A percentile compares a stretch with the other conserved stretches of the same genome.
These are phyloP conservation scores for Lutraria rhynchaena DNA, from an alignment of 1,140 invertebrate species.

Conservation along the genomic window DNA sequence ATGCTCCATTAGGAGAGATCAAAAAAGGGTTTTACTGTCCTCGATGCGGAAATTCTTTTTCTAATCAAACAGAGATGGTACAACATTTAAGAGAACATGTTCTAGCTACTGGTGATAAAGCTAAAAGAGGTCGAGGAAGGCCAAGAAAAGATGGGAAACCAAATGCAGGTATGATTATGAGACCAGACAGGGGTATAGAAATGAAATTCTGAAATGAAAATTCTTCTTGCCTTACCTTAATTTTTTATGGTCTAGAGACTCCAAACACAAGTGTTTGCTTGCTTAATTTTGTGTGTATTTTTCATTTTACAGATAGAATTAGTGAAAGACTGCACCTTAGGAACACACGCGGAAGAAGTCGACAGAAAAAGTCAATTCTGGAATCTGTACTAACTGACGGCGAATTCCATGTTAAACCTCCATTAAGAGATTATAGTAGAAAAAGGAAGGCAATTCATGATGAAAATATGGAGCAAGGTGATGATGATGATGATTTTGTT, in stretches of 20 bases:
- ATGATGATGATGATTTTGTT: slow-evolving; percentile 50
- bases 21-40: slow-evolving; percentile 62
- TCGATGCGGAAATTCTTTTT: slow-evolving; percentile 65
- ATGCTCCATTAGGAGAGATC: slow-evolving; percentile 6
- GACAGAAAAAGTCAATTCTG: slow-evolving; percentile 35
- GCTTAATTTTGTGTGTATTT: too few species aligned
- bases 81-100: slow-evolving; percentile 72
- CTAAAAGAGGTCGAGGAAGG: slow-evolving; percentile 2
- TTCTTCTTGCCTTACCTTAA: too few species aligned
- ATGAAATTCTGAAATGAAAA: too few species aligned
- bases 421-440: slow-evolving; percentile 13
- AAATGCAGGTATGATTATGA: too few species aligned
- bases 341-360: slow-evolving; percentile 40
- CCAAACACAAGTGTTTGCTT: too few species aligned
- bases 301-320: too few species aligned
- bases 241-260: too few species aligned
- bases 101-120: not conserved
- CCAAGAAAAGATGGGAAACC: slow-evolving; percentile 25
- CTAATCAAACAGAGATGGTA: slow-evolving; percentile 64
- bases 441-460: slow-evolving; percentile 21
- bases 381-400: slow-evolving; percentile 10
- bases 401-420: not conserved
- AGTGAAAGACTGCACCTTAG: too few species aligned
- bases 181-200: too few species aligned
- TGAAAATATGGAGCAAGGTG: slow-evolving; percentile 42